Conservation (phyloP, 2,113 vertebrate genomes). For the Gymnogyps californianus region DNA sequence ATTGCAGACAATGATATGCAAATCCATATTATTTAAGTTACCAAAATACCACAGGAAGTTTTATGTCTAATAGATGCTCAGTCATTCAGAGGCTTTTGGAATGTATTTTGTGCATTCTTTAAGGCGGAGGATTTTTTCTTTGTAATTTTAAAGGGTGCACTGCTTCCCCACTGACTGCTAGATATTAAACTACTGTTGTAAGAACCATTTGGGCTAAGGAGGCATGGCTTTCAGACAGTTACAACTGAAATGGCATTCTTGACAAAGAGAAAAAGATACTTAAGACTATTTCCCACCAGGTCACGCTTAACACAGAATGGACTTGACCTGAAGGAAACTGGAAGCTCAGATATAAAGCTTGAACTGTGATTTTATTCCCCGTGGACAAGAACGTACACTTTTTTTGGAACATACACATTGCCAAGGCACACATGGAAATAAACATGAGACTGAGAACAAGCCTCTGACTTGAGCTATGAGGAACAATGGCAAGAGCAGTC, state of each 20-base stretch:
- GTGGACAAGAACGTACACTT: not conserved
- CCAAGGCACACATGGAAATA: not conserved
- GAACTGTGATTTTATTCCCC: not conserved
- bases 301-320: not conserved
- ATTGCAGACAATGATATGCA: not conserved
- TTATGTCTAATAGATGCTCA: not conserved
- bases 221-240: not conserved
- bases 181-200: not conserved
- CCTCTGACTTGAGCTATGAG: not conserved
- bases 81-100: not conserved
- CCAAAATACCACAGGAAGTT: not conserved
- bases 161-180: not conserved
- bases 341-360: not conserved
- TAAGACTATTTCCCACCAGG: not conserved
- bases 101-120: conserved; percentile 39
- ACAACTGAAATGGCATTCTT: not conserved
- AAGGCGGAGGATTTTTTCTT: not conserved
- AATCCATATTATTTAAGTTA: not conserved
- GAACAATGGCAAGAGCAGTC: not conserved
- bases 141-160: not conserved
- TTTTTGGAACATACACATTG: not conserved
- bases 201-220: not conserved
- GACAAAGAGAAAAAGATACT: not conserved
- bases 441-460: not conserved
- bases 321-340: not conserved